Evolutionary conservation across 2,797 vertebrate genomes (phyloP).

Genomic region (Pitangus sulphuratus): DNA sequence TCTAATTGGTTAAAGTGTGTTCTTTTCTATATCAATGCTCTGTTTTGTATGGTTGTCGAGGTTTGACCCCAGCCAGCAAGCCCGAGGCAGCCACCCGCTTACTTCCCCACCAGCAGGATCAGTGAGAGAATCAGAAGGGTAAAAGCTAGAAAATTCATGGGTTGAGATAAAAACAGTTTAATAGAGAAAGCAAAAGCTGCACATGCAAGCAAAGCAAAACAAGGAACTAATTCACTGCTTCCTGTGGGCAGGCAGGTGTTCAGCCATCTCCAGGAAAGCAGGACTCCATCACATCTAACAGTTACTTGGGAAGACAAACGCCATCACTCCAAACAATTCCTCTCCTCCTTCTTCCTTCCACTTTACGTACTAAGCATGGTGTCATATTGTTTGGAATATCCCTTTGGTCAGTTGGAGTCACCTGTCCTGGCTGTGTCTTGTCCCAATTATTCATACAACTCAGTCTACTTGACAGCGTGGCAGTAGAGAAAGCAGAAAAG

Average conservation of each 20-base stretch:
- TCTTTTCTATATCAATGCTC: neutral
- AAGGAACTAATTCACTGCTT: neutral
- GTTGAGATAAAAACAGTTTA: neutral
- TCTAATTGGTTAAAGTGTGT: constrained; percentile 39
- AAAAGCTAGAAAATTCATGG: neutral
- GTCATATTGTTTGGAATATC: neutral
- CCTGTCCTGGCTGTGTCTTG: neutral
- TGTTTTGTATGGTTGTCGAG: neutral
- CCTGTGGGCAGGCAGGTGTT: neutral
- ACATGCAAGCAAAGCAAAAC: neutral
- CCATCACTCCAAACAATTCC: neutral
- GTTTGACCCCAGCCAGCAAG: neutral
- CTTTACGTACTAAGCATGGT: fast-evolving
- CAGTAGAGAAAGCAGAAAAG: neutral
- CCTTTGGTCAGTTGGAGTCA: neutral
- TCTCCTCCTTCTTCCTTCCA: no score
- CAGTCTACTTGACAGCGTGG: neutral
- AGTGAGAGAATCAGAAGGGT: neutral
- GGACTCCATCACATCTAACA: fast-evolving
- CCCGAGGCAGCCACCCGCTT: fast-evolving
- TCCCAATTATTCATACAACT: neutral
- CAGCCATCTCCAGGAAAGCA: neutral
- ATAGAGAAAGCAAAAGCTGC: neutral
- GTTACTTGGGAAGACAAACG: neutral
- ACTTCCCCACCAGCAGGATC: neutral